A percentile compares a stretch with the other conserved stretches of the same genome.
phyloP scores from a whole-genome alignment of 1,140 invertebrate genomes.

The Schlechtendalia chinensis region DNA sequence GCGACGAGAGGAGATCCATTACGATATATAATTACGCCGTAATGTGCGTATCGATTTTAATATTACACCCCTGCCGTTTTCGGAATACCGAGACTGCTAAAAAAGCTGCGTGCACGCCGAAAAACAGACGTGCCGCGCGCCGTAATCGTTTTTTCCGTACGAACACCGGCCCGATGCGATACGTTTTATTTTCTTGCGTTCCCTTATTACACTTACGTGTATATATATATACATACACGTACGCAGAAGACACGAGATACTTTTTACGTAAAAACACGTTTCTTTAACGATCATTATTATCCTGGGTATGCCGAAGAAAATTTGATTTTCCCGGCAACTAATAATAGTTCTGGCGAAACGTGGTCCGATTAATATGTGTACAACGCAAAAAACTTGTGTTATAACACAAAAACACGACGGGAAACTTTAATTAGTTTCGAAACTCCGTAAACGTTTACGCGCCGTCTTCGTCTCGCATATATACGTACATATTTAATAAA shows the following conservation, averaged over 20 bases:
- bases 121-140: not conserved
- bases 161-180: too few species aligned
- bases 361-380: not conserved
- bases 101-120: not conserved
- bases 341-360: constrained; percentile 16
- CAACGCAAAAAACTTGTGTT: constrained; percentile 7
- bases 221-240: not conserved
- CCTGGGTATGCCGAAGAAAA: not conserved
- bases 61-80: too few species aligned
- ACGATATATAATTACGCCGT: too few species aligned
- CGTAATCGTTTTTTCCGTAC: not conserved
- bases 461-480: not conserved
- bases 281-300: not conserved
- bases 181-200: too few species aligned
- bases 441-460: constrained; percentile 6
- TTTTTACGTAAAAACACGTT: constrained; percentile 2
- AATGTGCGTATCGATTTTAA: too few species aligned
- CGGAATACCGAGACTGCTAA: not conserved
- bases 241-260: not conserved
- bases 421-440: constrained; percentile 23
- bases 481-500: not conserved
- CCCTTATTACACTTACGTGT: not conserved
- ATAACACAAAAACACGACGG: not conserved
- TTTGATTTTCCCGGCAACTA: constrained; percentile 5
- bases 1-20: too few species aligned